Evolutionary conservation across 2,888 invertebrate genomes (phyloP).

Genomic region (Eustalomyia histrio): DNA sequence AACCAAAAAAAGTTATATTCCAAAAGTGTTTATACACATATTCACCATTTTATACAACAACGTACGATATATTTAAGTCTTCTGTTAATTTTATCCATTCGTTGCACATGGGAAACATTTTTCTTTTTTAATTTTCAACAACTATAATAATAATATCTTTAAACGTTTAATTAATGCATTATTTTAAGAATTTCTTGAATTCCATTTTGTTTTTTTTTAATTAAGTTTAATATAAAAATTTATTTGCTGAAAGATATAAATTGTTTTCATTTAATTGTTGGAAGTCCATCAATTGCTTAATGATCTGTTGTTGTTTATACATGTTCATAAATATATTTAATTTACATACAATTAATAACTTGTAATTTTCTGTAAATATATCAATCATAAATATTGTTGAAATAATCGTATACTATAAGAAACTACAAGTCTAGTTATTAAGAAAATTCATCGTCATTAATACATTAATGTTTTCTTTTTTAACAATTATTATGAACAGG

Average conservation of each 20-base stretch:
- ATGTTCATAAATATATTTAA: constrained; percentile 25
- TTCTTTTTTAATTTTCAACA: not conserved
- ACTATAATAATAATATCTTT: not conserved
- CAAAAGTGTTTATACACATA: too few relatives aligned
- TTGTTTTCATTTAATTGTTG: constrained; percentile 5
- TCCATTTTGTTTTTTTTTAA: not conserved
- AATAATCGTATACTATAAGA: not conserved
- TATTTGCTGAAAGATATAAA: not conserved
- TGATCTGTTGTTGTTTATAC: not conserved
- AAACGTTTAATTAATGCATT: not conserved
- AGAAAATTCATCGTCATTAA: constrained; percentile 26
- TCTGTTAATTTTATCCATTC: constrained; percentile 15
- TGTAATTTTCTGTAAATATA: constrained; percentile 47
- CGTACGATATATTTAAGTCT: too few relatives aligned
- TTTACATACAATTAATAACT: constrained; percentile 39
- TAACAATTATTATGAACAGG: too few relatives aligned
- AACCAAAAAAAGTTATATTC: constrained; percentile 23
- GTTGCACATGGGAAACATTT: not conserved
- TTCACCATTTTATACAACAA: too few relatives aligned
- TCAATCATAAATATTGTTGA: constrained; percentile 45
- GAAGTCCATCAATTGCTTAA: not conserved
- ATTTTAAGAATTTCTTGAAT: not conserved
- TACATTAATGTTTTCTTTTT: too few relatives aligned
- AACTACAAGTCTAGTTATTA: constrained; percentile 25
- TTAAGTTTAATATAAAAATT: not conserved